A percentile compares a stretch with the other conserved stretches of the same genome.
Evolutionary conservation across 2,888 invertebrate genomes (phyloP).

Genomic region (Macrosiphum euphorbiae): DNA sequence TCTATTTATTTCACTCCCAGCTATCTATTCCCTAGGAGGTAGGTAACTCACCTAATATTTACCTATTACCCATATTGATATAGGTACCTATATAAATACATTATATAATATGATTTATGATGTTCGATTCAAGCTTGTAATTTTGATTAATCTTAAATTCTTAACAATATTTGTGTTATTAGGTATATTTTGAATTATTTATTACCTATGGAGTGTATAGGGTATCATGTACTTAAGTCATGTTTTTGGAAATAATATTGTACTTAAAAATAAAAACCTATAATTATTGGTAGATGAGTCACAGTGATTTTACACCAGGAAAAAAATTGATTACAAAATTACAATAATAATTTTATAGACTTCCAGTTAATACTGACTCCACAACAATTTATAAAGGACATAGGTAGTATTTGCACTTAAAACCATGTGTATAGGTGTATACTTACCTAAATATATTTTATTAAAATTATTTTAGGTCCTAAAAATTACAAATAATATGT

Average conservation of each 20-base stretch:
- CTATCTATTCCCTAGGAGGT: no score
- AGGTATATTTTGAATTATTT: background rate
- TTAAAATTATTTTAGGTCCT: background rate
- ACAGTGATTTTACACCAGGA: background rate
- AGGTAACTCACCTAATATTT: no score
- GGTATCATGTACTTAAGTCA: background rate
- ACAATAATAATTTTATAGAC: background rate
- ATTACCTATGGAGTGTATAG: background rate
- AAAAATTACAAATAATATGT: background rate
- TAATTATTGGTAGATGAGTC: background rate
- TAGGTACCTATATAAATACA: no score
- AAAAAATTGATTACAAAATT: background rate
- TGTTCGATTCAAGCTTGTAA: no score
- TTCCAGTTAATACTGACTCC: background rate
- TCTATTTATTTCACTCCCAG: no score
- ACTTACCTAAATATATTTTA: background rate
- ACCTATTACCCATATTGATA: no score
- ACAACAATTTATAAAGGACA: background rate
- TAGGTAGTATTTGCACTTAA: background rate
- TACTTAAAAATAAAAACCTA: background rate
- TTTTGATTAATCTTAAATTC: no score
- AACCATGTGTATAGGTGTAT: background rate
- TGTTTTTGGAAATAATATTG: background rate
- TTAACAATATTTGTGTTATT: no score
- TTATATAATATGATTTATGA: no score